Evolutionary conservation across 1,140 invertebrate species (phyloP).

Genomic region (Piezodorus guildinii): DNA sequence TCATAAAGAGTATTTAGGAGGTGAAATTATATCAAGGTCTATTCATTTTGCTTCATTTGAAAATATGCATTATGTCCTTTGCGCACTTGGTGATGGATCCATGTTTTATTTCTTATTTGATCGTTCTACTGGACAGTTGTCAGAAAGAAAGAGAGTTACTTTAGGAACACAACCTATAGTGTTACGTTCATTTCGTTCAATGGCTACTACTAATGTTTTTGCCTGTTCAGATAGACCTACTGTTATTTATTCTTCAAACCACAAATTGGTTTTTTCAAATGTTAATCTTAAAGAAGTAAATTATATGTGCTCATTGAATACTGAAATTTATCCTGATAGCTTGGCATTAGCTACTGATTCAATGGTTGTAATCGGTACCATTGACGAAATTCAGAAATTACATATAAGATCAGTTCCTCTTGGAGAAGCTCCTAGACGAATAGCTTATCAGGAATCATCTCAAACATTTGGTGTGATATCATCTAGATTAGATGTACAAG

Average conservation of each 20-base stretch:
- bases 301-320: conserved; percentile 96
- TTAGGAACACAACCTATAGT: conserved; percentile 95
- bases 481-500: conserved; percentile 74
- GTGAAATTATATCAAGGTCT: conserved; percentile 92
- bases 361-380: conserved; percentile 91
- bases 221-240: conserved; percentile 97
- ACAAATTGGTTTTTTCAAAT: conserved; percentile 98
- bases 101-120: conserved; percentile 91
- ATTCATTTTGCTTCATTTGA: conserved; percentile 92
- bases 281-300: conserved; percentile 97
- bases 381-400: conserved; percentile 97
- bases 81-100: conserved; percentile 92
- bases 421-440: conserved; percentile 84
- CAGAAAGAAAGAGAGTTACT: conserved; percentile 83
- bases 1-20: conserved; percentile 75
- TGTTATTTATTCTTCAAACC: conserved; percentile 97
- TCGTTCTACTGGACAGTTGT: conserved; percentile 52
- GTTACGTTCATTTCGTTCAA: conserved; percentile 78
- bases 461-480: conserved; percentile 93
- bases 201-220: conserved; percentile 93
- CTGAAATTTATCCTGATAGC: conserved; percentile 78
- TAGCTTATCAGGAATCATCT: conserved; percentile 88
- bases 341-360: conserved; percentile 88
- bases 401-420: conserved; percentile 92
- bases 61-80: conserved; percentile 67